Evolutionary conservation across 2,797 vertebrate species (phyloP), one percentile per base, ranked within the genome.

Genomic region (Numenius phaeopus): DNA sequence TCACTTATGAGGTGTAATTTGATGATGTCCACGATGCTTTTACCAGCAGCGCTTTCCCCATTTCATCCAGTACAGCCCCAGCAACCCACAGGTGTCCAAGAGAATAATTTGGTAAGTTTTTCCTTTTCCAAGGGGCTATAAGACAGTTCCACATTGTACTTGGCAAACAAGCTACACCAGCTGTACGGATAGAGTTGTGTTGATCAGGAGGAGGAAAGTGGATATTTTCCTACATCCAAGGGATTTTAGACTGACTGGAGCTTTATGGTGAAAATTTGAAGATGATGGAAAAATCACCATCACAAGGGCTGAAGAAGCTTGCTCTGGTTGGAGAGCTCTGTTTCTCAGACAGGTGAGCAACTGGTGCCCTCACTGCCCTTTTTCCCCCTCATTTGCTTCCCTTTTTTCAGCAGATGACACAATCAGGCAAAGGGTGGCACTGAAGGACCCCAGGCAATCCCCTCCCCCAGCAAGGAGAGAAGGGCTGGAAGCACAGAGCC

Each of bases 21-120:
- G 22, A 37, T 50, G 30, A 26, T 18, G 16, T 34, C 23, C 3
- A 0, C 0, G 1, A n/a, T 46, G 30, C 9, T 20, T 78, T 50
- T 54, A 65, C 39, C 30, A 24, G 23, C 12, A 32, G 7, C 2
- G 0, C 39, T 58, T 80, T 59, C 34, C n/a, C 16, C 8, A 37
- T 58, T 54, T 54, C 21, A 64, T 26, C 44, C 18, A 50, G n/a
- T 39, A 39, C 34, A 54, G 39, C 54, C 6, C 26, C 69, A 52
- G 44, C 42, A 59, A 10, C 30, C 40, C 22, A 47, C 26, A 24
- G 3, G 10, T 27, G 3, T 39, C 29, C n/a, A 37, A 32, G 39
- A 52, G 34, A 22, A 70, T 47, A 42, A 64, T 42, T 32, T 34
- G 30, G 11, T 27, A 62, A 16, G 7, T 29, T 64, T 80, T 58